Conservation (phyloP, 2,888 invertebrate genomes). For the Apamea epomidion region DNA sequence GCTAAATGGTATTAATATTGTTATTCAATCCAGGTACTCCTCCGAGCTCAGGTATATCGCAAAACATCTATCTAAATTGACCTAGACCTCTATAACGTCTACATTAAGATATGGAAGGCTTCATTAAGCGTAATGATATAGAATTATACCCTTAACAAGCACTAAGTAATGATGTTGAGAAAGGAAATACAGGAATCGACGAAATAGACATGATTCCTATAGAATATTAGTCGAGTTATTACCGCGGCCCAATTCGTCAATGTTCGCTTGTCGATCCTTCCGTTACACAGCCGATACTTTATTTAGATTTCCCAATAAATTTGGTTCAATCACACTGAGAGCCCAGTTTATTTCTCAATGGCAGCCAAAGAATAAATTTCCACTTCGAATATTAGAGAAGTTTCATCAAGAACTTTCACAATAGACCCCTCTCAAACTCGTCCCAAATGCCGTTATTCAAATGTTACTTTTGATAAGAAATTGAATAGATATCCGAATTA, state of each 20-base stretch:
- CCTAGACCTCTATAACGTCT: neutral
- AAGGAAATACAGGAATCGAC: slow-evolving; percentile 45
- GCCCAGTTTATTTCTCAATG: slow-evolving; percentile 82
- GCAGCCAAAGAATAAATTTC: slow-evolving; percentile 85
- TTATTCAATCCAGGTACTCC: neutral
- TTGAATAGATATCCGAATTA: slow-evolving; percentile 83
- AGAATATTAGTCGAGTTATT: slow-evolving; percentile 61
- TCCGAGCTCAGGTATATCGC: neutral
- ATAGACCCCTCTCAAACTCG: slow-evolving; percentile 83
- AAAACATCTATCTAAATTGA: too few species aligned
- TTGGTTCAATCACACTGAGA: slow-evolving; percentile 80
- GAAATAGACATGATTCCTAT: slow-evolving; percentile 45
- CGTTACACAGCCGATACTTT: slow-evolving; percentile 72
- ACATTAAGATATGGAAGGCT: slow-evolving; percentile 28
- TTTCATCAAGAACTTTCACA: slow-evolving; percentile 82
- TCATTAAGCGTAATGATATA: slow-evolving; percentile 38
- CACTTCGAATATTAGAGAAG: slow-evolving; percentile 86
- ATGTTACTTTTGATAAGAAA: slow-evolving; percentile 86
- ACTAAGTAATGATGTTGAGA: slow-evolving; percentile 51
- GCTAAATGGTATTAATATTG: too few species aligned
- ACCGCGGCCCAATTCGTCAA: slow-evolving; percentile 75
- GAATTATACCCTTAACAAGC: slow-evolving; percentile 39
- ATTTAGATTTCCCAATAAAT: slow-evolving; percentile 81
- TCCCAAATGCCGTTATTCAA: slow-evolving; percentile 85
- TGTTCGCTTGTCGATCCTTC: slow-evolving; percentile 73